These are phyloP conservation scores for Eupithecia inturbata DNA, from an alignment of 2,888 invertebrate genomes.

Conservation along the genomic window DNA sequence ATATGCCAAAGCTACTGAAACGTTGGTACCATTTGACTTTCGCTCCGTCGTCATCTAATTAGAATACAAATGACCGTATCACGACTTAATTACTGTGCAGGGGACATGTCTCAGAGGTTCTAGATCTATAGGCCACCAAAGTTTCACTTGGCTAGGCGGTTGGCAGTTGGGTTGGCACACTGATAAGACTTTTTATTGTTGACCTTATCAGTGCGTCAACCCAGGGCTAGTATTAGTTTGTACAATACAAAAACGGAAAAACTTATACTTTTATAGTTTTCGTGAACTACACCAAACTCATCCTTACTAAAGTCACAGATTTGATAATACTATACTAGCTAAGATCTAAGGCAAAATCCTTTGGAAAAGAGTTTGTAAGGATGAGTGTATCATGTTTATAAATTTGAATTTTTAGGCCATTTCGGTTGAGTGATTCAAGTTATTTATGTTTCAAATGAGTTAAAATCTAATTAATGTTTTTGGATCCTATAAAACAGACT, in stretches of 20 bases:
- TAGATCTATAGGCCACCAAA: constrained; percentile 12
- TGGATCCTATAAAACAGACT: neutral
- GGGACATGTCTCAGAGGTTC: constrained; percentile 74
- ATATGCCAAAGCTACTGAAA: neutral
- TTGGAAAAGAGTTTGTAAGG: neutral
- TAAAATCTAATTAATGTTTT: neutral
- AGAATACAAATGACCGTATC: constrained; percentile 58
- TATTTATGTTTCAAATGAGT: neutral
- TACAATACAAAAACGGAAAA: neutral
- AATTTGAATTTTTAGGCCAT: neutral
- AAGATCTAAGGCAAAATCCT: neutral
- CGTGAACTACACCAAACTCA: neutral
- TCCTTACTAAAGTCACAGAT: no score
- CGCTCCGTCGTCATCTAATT: constrained; percentile 46
- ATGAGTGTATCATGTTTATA: neutral
- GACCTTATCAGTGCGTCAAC: no score
- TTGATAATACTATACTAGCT: no score
- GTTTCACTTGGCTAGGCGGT: constrained; percentile 12
- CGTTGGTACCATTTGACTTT: constrained; percentile 12
- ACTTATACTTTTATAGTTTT: neutral
- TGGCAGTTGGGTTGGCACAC: neutral
- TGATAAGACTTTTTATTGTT: no score
- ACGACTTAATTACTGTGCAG: constrained; percentile 78
- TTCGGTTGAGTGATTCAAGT: no score
- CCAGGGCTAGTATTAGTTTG: neutral